Base-by-base conservation (phyloP, 2,113 vertebrate species). In the Xyliphius kryptos region DNA sequence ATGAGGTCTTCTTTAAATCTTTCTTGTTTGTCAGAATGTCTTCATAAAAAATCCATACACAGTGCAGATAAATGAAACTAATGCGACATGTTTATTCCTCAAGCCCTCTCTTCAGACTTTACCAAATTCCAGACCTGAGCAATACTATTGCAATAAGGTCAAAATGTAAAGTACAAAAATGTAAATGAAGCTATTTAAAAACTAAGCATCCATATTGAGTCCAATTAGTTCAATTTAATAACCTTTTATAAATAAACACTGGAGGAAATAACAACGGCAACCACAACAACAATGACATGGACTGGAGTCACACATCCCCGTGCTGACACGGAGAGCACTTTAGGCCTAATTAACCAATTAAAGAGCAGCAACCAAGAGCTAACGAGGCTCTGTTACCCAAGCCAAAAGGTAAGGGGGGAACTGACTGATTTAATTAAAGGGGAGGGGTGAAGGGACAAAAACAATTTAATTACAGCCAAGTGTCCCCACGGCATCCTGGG, bases 341-440 rank as follows among this genome's bases (percentile, higher is more conserved):
- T 82, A 85, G 80, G 84, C 78, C 76, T 88, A 89, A 89, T 89
- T 88, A 89, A 80, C 77, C 82, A 81, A 85, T 86, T 85, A 81
- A 80, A 85, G 85, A 85, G 78, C 70, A 62, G 84, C 82, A 80
- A 82, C 82, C 78, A 76, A 80, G 83, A 79, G 77, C 80, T 82
- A 88, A 84, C 80, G 52, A 84, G 80, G 73, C 80, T 78, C 82
- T 81, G 83, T 87, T 86, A 88, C 86, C 79, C 82, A 78, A 72
- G 80, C 81, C 77, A 80, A 84, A 77, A 74, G 75, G 63, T 70
- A 75, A 72, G 77, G 63, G 72, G 75, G 83, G n/a, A n/a, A 85
- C 83, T 82, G 84, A 83, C 81, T 88, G 86, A 87, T 89, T 87
- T 88, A 87, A 89, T 88, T 89, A 87, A 81, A 86, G 76, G 73